These are phyloP conservation scores for Synanthedon vespiformis DNA, from an alignment of 2,888 invertebrate genomes.

Conservation along the genomic window DNA sequence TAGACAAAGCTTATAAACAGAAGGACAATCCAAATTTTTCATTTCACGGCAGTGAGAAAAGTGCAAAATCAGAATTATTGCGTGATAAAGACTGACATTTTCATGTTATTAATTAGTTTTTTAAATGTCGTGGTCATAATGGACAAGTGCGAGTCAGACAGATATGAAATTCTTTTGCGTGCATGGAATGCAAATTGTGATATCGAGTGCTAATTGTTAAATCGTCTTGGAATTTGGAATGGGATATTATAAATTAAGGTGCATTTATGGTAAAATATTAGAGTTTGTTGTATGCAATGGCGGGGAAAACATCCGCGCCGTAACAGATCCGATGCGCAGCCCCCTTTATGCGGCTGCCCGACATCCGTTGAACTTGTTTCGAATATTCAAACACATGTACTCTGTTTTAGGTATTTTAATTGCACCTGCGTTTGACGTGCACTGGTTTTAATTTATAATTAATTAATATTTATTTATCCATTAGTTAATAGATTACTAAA, in stretches of 20 bases:
- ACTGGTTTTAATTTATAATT: constrained; percentile 2
- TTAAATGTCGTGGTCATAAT: constrained; percentile 32
- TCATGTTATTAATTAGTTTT: constrained; percentile 17
- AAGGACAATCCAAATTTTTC: constrained; percentile 58
- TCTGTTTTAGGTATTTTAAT: background rate
- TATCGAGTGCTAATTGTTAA: constrained; percentile 44
- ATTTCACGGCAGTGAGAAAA: constrained; percentile 60
- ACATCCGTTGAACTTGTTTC: too few species aligned
- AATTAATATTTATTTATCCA: constrained; percentile 25
- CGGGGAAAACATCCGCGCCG: too few species aligned
- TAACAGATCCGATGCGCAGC: too few species aligned
- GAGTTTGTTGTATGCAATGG: too few species aligned
- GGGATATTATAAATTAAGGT: background rate
- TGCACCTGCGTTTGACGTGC: background rate
- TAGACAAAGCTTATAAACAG: constrained; percentile 65
- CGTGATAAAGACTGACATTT: constrained; percentile 64
- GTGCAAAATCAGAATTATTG: constrained; percentile 65
- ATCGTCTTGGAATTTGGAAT: constrained; percentile 31
- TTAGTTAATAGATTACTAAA: constrained; percentile 25
- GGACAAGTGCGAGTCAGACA: constrained; percentile 36
- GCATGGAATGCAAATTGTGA: constrained; percentile 56
- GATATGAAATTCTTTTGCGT: constrained; percentile 18
- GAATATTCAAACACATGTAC: background rate
- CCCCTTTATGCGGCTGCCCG: too few species aligned
- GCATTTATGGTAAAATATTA: too few species aligned